Base-by-base conservation (phyloP, 2,797 vertebrate genomes). In the Enteromius anoplus region DNA sequence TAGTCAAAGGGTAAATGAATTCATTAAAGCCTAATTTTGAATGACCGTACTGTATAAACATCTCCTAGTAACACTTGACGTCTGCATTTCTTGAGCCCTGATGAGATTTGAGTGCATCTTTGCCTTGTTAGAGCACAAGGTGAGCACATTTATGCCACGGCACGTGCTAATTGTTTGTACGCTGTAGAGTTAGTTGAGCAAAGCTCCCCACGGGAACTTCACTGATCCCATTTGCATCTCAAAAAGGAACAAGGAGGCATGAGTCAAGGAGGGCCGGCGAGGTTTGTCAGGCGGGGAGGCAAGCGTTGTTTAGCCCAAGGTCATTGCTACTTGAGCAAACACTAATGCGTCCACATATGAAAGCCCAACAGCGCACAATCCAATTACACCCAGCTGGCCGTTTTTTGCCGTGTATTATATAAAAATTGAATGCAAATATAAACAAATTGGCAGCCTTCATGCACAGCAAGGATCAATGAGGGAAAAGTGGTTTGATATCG, bases 181-280 rank as follows among this genome's bases (percentile, higher is more conserved):
- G 47, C 76, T 49, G 47, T 34, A 55, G 40, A 15, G 42, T 82
- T 70, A 64, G 75, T 53, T 55, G 47, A 80, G 78, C 82, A 73
- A 80, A 78, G 23, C 69, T 64, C 80, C 87, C 75, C 5, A 7
- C 2, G 66, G 78, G 85, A 80, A 83, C 78, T 60, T 75, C 70
- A 1, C 34, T 73, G 77, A 84, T 66, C 66, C 69, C 55, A 86
- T 86, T 83, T 88, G 83, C 73, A 83, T 86, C 68, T 83, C 49
- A 80, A 53, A 87, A 40, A 81, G 70, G 45, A 62, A 65, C 2
- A 68, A 65, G 51, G 79, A 64, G 71, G 45, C 45, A 60, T 15
- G 9, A 85, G 60, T 85, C 47, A 47, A 80, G 85, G 45, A 77
- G 84, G 76, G 66, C 29, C 2, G 3, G 40, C 17, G 34, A 58